Conservation (phyloP, 2,113 vertebrate genomes). For the Xyrauchen texanus region DNA sequence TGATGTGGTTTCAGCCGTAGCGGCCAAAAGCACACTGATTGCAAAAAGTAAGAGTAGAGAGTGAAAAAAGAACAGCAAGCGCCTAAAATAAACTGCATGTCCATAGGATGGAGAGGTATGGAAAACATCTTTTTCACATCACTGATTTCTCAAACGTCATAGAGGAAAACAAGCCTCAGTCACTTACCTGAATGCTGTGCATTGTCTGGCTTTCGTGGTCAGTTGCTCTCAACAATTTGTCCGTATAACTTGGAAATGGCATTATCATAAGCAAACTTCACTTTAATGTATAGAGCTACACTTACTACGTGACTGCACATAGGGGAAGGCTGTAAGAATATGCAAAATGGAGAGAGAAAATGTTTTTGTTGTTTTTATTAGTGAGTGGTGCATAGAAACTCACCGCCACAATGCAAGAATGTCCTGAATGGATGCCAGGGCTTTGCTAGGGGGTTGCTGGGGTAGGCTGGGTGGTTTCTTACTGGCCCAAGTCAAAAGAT, state of each 20-base stretch:
- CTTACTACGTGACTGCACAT: conserved; percentile 11
- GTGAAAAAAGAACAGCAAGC: conserved; percentile 19
- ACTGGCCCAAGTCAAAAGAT: too few species aligned
- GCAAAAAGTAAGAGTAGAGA: conserved; percentile 46
- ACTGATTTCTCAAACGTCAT: conserved; percentile 18
- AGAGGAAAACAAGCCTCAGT: conserved; percentile 8
- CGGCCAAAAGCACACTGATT: conserved; percentile 62
- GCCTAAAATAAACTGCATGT: conserved; percentile 56
- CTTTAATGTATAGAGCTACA: not conserved
- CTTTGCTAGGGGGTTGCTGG: too few species aligned
- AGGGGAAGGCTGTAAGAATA: not conserved
- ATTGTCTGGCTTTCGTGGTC: conserved; percentile 12
- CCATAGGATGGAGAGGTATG: conserved; percentile 46
- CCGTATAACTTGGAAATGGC: not conserved
- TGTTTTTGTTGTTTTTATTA: too few species aligned
- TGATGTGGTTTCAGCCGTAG: conserved; percentile 58
- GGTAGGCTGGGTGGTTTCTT: too few species aligned
- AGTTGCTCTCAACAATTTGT: not conserved
- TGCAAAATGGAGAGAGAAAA: too few species aligned
- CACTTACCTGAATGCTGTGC: conserved; percentile 26
- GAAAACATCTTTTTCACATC: conserved; percentile 32
- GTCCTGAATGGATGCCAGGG: too few species aligned
- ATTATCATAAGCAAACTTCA: conserved; percentile 36
- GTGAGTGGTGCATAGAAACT: too few species aligned
- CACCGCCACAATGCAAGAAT: too few species aligned